These are phyloP conservation scores for Thunnus maccoyii DNA, from an alignment of 2,113 vertebrate genomes.

Conservation along the genomic window DNA sequence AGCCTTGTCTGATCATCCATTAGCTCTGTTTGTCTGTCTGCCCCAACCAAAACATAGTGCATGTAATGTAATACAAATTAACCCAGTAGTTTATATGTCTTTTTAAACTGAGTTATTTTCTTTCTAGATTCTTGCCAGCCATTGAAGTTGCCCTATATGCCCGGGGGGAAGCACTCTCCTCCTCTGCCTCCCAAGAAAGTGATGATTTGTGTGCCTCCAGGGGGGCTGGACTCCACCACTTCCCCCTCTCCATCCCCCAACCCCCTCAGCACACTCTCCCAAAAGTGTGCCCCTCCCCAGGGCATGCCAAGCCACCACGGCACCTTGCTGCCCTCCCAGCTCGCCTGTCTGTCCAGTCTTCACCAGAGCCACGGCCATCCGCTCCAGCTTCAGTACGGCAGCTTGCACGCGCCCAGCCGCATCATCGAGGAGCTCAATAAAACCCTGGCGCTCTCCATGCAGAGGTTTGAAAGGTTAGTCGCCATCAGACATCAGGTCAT, in stretches of 20 bases:
- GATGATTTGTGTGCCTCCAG: constrained; percentile 96
- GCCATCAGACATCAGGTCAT: constrained; percentile 16
- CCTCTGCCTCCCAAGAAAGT: constrained; percentile 99
- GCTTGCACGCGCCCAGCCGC: constrained; percentile 90
- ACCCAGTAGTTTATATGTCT: neutral
- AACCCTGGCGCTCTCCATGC: constrained; percentile 96
- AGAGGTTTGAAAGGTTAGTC: constrained; percentile 96
- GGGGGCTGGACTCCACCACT: constrained; percentile 88
- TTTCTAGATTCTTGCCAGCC: constrained; percentile 92
- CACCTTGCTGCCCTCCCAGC: constrained; percentile 90
- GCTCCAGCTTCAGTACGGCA: constrained; percentile 93
- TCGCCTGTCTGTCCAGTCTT: constrained; percentile 62
- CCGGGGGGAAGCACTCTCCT: constrained; percentile 94
- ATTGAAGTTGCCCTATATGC: constrained; percentile 96
- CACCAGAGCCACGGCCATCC: constrained; percentile 86
- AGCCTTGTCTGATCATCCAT: constrained; percentile 37
- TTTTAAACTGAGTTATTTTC: neutral
- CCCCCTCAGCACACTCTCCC: constrained; percentile 85
- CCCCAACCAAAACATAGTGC: neutral
- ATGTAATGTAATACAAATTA: neutral
- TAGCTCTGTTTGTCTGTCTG: constrained; percentile 47
- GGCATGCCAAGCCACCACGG: constrained; percentile 86
- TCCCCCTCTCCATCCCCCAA: constrained; percentile 75
- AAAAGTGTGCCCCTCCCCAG: constrained; percentile 89
- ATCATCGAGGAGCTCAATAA: constrained; percentile 99